Percentiles rank a stretch among this genome's conserved stretches.
phyloP scores from a whole-genome alignment of 1,140 invertebrate genomes.

The Procambarus virginalis region DNA sequence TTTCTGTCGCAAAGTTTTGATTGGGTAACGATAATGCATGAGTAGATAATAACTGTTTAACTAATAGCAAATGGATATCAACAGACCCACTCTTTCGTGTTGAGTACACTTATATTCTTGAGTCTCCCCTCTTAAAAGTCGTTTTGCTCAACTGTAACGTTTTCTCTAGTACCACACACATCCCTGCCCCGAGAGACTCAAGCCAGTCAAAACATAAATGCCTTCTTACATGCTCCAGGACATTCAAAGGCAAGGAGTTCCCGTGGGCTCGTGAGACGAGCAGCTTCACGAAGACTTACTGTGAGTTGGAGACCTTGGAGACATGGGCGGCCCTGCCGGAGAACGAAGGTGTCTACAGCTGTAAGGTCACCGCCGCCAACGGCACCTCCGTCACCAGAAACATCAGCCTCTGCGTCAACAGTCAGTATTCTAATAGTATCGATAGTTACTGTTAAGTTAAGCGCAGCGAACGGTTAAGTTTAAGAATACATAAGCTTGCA shows the following conservation, averaged over 20 bases:
- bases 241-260: conserved; percentile 5
- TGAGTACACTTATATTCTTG: no score
- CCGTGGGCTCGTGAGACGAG: background rate
- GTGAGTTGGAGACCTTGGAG: conserved; percentile 18
- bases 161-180: no score
- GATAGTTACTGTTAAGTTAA: background rate
- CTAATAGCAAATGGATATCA: no score
- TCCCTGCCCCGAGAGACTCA: no score
- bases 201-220: background rate
- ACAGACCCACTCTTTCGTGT: no score
- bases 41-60: no score
- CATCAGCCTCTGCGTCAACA: conserved; percentile 14
- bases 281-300: background rate
- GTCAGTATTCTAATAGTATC: background rate
- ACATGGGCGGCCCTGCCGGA: background rate
- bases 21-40: no score
- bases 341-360: conserved; percentile 19
- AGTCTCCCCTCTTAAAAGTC: no score
- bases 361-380: conserved; percentile 10
- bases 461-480: background rate
- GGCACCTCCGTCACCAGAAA: conserved; percentile 28
- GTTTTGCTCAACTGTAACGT: no score
- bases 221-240: background rate
- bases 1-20: no score
- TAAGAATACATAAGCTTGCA: no score